Conservation (phyloP, 1,140 invertebrate species). For the Argopecten irradians region DNA sequence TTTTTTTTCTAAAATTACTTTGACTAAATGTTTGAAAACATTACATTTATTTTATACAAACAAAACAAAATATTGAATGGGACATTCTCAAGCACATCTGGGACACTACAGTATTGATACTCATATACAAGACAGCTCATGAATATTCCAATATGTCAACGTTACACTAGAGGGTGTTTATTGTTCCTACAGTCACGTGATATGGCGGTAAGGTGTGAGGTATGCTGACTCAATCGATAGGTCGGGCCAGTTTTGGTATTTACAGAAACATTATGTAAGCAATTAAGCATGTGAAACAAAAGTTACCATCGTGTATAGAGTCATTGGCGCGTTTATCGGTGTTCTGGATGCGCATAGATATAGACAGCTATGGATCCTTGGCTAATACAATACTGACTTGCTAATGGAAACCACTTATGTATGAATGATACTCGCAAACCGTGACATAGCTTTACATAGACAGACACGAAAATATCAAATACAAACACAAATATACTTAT, state of each 20-base stretch:
- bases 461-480: not conserved
- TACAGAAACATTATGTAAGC: not conserved
- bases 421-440: not conserved
- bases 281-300: not conserved
- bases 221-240: not conserved
- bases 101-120: not conserved
- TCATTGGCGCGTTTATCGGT: not conserved
- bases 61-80: not conserved
- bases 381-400: not conserved
- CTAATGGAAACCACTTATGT: slow-evolving; percentile 7
- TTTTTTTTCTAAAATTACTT: not conserved
- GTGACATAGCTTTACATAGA: not conserved
- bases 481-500: not conserved
- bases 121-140: not conserved
- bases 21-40: not conserved
- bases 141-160: not conserved
- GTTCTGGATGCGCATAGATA: not conserved
- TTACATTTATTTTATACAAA: not conserved
- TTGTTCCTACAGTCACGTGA: not conserved
- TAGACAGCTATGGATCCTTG: not conserved
- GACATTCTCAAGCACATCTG: not conserved
- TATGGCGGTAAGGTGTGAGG: not conserved
- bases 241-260: not conserved
- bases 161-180: not conserved
- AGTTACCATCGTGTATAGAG: not conserved